Evolutionary conservation across 2,888 invertebrate genomes (phyloP).

Genomic region (Adelognathus sp.): DNA sequence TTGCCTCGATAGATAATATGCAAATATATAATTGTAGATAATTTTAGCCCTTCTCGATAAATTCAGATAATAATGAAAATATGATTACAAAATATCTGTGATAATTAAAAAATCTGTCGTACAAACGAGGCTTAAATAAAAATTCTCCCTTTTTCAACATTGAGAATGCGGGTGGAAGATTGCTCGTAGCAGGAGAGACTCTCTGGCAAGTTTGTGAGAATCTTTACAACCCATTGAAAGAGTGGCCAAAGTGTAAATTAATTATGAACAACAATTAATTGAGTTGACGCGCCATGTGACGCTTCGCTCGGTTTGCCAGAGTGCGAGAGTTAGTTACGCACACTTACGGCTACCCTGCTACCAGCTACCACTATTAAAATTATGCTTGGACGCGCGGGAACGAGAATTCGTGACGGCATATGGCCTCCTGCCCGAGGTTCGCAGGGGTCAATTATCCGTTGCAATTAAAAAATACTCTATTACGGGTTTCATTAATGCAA

Average conservation of each 20-base stretch:
- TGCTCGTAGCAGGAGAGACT: conserved; percentile 19
- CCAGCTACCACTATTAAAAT: conserved; percentile 39
- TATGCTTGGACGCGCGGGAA: conserved; percentile 27
- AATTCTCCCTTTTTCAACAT: neutral
- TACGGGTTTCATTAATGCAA: conserved; percentile 17
- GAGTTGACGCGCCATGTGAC: conserved; percentile 40
- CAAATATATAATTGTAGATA: too few relatives aligned
- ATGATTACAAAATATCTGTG: too few relatives aligned
- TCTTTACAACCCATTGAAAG: conserved; percentile 26
- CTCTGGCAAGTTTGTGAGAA: neutral
- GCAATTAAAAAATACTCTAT: conserved; percentile 33
- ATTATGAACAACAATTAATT: conserved; percentile 49
- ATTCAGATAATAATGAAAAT: neutral
- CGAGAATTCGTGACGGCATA: conserved; percentile 53
- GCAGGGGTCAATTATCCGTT: conserved; percentile 40
- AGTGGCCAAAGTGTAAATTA: conserved; percentile 33
- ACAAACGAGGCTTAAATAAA: neutral
- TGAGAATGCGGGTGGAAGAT: conserved; percentile 29
- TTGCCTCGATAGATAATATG: too few relatives aligned
- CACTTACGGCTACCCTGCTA: conserved; percentile 3
- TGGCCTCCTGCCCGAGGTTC: conserved; percentile 37
- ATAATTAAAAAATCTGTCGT: neutral
- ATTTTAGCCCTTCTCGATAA: neutral
- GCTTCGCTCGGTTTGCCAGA: neutral
- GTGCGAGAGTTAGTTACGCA: neutral